A percentile compares a stretch with the other conserved stretches of the same genome.
Evolutionary conservation across 2,797 vertebrate species (phyloP).

Genomic region (Echeneis naucrates): DNA sequence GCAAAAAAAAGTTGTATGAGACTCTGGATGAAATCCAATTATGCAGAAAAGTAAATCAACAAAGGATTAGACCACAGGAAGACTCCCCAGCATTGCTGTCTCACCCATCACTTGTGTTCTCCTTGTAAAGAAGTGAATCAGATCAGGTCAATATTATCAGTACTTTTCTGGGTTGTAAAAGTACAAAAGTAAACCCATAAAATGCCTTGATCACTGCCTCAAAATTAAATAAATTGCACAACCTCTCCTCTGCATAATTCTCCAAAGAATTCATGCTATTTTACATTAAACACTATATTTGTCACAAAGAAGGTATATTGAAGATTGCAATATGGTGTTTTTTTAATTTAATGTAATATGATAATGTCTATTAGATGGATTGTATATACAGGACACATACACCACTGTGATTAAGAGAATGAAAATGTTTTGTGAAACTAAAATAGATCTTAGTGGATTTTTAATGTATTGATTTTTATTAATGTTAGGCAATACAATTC

Average conservation of each 20-base stretch:
- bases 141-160: background rate
- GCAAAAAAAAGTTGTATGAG: background rate
- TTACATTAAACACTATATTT: background rate
- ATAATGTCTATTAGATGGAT: background rate
- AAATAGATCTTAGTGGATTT: slow-evolving; percentile 26
- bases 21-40: background rate
- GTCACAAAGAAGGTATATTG: background rate
- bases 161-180: background rate
- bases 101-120: background rate
- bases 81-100: background rate
- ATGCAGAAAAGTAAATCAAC: background rate
- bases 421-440: slow-evolving; percentile 10
- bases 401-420: background rate
- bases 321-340: background rate
- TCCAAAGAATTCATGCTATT: background rate
- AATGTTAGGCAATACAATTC: slow-evolving; percentile 14
- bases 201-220: background rate
- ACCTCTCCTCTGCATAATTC: background rate
- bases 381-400: background rate
- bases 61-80: background rate
- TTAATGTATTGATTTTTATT: slow-evolving; percentile 16
- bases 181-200: background rate
- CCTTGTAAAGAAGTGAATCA: background rate
- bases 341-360: slow-evolving; percentile 8
- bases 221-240: background rate